Percentiles rank a stretch among this genome's conserved stretches.
Conservation (phyloP, 2,797 vertebrate genomes). For the Valencia hispanica region DNA sequence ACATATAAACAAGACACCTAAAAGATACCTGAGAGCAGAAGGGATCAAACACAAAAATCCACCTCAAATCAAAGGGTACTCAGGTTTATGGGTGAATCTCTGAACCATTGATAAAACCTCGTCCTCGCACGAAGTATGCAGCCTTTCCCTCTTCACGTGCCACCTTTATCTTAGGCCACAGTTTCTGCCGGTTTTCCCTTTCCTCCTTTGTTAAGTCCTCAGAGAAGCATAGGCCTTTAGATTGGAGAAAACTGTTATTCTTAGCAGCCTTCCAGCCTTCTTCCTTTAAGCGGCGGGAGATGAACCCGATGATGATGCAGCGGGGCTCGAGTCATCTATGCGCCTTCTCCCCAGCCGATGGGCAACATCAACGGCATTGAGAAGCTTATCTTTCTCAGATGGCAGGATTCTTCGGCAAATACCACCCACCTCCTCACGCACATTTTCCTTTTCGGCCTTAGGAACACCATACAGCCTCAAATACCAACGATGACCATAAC, state of each 20-base stretch:
- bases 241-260: neutral
- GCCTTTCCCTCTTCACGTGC: neutral
- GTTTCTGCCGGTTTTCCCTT: neutral
- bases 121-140: neutral
- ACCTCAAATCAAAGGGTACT: too few species aligned
- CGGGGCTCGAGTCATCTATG: neutral
- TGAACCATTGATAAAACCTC: neutral
- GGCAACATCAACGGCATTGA: neutral
- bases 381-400: neutral
- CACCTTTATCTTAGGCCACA: neutral
- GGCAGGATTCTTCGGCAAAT: neutral
- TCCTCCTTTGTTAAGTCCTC: neutral
- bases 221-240: neutral
- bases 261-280: neutral
- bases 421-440: neutral
- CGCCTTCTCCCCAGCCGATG: neutral
- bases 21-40: too few species aligned
- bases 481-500: neutral
- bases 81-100: too few species aligned
- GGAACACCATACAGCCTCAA: neutral
- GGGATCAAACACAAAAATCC: too few species aligned
- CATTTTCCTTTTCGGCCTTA: neutral
- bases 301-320: too few species aligned
- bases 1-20: too few species aligned
- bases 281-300: too few species aligned